These are phyloP conservation scores for Neosilurus mollespiculum DNA, from an alignment of 2,797 vertebrate genomes.

Conservation along the genomic window DNA sequence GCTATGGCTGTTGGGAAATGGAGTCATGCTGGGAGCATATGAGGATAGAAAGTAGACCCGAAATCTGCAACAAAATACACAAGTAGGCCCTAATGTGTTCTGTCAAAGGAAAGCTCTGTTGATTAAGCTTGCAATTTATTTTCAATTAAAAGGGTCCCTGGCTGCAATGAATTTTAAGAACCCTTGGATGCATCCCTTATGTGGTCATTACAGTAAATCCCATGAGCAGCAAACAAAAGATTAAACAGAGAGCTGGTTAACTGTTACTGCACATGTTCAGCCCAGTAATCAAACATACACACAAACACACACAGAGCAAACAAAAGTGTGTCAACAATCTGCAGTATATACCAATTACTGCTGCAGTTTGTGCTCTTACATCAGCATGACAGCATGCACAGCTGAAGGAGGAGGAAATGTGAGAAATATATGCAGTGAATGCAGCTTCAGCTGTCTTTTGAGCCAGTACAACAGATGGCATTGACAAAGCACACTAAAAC, in stretches of 20 bases:
- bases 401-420: conserved; percentile 46
- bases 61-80: neutral
- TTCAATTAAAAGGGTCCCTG: neutral
- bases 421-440: conserved; percentile 23
- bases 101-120: neutral
- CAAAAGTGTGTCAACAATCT: conserved; percentile 32
- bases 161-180: neutral
- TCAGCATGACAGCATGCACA: conserved; percentile 43
- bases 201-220: neutral
- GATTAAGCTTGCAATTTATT: neutral
- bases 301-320: conserved; percentile 32
- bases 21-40: neutral
- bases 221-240: neutral
- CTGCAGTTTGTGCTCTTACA: conserved; percentile 6
- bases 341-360: neutral
- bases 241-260: conserved; percentile 15
- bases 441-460: neutral
- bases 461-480: conserved; percentile 23
- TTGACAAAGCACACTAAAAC: conserved; percentile 16
- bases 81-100: neutral
- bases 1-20: neutral
- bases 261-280: conserved; percentile 44
- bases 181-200: neutral
- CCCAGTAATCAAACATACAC: conserved; percentile 58
- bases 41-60: neutral